phyloP scores from a whole-genome alignment of 2,888 invertebrate species.

The Onthophagus sagittarius region DNA sequence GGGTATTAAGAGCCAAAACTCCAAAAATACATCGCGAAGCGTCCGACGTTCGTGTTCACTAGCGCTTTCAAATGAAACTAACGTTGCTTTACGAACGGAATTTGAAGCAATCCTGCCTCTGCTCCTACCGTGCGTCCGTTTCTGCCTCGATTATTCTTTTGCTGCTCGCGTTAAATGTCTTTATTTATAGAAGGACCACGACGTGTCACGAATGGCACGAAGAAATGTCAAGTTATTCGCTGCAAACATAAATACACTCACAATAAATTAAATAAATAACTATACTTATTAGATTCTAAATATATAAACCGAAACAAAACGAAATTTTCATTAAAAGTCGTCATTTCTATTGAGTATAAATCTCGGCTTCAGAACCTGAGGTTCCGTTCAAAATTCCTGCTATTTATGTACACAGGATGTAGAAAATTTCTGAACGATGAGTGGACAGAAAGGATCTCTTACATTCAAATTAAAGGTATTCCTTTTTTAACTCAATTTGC shows the following conservation, averaged over 20 bases:
- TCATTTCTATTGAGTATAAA: not conserved
- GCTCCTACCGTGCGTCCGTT: conserved; percentile 6
- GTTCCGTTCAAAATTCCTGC: not conserved
- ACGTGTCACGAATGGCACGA: conserved; percentile 20
- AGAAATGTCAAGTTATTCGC: not conserved
- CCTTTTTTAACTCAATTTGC: not conserved
- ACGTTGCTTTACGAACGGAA: not conserved
- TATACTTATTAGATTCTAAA: too few species aligned
- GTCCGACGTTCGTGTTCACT: not conserved
- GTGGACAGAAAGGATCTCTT: not conserved
- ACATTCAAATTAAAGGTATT: not conserved
- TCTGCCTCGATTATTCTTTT: conserved; percentile 19
- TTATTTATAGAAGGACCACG: conserved; percentile 30
- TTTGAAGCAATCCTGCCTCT: not conserved
- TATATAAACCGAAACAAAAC: not conserved
- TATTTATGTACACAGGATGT: conserved; percentile 10
- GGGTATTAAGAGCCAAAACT: not conserved
- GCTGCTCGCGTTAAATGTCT: conserved; percentile 23
- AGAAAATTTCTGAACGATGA: conserved; percentile 6
- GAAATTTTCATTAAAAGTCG: not conserved
- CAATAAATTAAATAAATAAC: too few species aligned
- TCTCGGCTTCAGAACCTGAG: not conserved
- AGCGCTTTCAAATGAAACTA: conserved; percentile 3
- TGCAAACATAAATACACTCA: too few species aligned
- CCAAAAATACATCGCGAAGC: not conserved